phyloP scores from a whole-genome alignment of 2,113 vertebrate species.

The Callaeas wilsoni region DNA sequence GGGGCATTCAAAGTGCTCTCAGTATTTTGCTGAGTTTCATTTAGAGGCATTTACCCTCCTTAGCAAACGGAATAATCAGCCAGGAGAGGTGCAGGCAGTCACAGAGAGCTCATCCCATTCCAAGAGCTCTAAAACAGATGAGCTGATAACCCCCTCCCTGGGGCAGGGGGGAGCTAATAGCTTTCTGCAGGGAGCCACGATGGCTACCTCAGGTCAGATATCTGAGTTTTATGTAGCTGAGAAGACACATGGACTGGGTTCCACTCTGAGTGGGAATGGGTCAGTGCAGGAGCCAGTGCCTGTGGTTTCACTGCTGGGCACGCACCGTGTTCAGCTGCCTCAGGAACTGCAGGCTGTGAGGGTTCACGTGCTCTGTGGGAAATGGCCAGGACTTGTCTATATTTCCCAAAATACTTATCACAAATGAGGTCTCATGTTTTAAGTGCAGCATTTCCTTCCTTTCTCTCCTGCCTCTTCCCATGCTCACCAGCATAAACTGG shows the following conservation, averaged over 20 bases:
- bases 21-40: neutral
- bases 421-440: neutral
- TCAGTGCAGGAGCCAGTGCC: neutral
- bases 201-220: neutral
- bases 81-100: neutral
- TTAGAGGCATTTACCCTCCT: neutral
- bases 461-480: neutral
- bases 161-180: neutral
- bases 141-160: neutral
- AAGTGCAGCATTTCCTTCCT: neutral
- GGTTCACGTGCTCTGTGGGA: neutral
- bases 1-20: neutral
- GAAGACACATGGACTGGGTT: neutral
- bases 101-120: neutral
- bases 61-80: neutral
- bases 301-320: neutral
- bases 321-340: accelerated
- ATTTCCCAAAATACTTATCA: neutral
- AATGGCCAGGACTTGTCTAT: neutral
- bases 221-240: neutral
- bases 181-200: neutral
- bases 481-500: neutral
- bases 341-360: neutral
- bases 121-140: neutral
- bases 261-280: accelerated